These are phyloP conservation scores for Pica pica DNA, from an alignment of 2,113 vertebrate species.

Conservation along the genomic window DNA sequence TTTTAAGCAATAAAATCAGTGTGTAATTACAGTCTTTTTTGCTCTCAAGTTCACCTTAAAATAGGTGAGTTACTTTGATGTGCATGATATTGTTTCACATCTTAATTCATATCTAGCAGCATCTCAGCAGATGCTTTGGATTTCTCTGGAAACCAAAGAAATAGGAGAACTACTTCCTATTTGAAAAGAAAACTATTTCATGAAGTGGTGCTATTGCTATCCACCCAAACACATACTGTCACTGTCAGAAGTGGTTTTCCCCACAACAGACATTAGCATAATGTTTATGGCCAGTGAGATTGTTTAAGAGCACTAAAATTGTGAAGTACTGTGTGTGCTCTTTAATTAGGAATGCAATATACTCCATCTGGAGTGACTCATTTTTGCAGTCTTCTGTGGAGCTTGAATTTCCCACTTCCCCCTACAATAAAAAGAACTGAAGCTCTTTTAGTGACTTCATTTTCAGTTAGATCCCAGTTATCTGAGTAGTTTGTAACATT, in stretches of 20 bases:
- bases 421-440: background rate
- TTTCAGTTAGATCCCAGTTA: background rate
- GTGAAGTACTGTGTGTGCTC: conserved; percentile 23
- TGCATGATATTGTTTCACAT: background rate
- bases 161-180: background rate
- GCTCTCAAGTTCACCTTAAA: background rate
- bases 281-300: conserved; percentile 55
- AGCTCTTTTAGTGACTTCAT: background rate
- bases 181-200: background rate
- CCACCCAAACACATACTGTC: conserved; percentile 18
- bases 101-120: background rate
- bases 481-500: background rate
- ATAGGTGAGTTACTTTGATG: background rate
- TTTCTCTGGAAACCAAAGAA: conserved; percentile 33
- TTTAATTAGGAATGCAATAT: conserved; percentile 66
- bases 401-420: conserved; percentile 5
- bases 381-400: conserved; percentile 39
- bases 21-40: background rate
- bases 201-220: background rate
- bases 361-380: conserved; percentile 58
- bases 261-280: conserved; percentile 47
- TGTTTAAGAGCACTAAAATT: conserved; percentile 53
- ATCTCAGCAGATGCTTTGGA: background rate
- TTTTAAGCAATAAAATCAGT: background rate
- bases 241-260: conserved; percentile 33